These are phyloP conservation scores for Caranx ignobilis DNA, from an alignment of 2,113 vertebrate genomes.

Conservation along the genomic window DNA sequence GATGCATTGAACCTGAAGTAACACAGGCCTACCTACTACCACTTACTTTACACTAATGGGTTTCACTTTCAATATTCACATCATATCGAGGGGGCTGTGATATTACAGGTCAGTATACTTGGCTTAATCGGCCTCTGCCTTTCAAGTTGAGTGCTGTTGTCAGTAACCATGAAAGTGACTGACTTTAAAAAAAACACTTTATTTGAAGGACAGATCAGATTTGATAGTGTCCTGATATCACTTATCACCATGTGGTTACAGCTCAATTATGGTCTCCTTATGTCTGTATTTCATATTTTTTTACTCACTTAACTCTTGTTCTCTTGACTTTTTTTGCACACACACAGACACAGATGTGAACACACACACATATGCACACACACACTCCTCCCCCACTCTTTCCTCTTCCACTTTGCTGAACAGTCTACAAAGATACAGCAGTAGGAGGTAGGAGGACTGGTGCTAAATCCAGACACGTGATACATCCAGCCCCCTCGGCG, in stretches of 20 bases:
- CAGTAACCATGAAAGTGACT: neutral
- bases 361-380: conserved; percentile 31
- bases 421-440: conserved; percentile 65
- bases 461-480: conserved; percentile 77
- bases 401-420: conserved; percentile 67
- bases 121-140: neutral
- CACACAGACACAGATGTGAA: conserved; percentile 16
- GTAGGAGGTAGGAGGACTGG: conserved; percentile 65
- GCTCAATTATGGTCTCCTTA: neutral
- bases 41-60: neutral
- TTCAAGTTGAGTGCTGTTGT: neutral
- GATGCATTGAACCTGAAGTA: no score
- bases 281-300: neutral
- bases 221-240: neutral
- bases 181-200: neutral
- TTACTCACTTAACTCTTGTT: conserved; percentile 13
- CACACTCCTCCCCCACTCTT: conserved; percentile 51
- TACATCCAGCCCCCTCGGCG: conserved; percentile 62
- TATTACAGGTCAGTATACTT: neutral
- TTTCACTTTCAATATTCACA: neutral
- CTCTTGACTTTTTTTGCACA: conserved; percentile 8
- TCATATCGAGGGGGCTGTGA: neutral
- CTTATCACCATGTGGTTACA: neutral
- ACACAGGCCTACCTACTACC: no score
- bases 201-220: neutral